phyloP scores from a whole-genome alignment of 64 coral and sea anemone genomes.

The Pocillopora verrucosa region DNA sequence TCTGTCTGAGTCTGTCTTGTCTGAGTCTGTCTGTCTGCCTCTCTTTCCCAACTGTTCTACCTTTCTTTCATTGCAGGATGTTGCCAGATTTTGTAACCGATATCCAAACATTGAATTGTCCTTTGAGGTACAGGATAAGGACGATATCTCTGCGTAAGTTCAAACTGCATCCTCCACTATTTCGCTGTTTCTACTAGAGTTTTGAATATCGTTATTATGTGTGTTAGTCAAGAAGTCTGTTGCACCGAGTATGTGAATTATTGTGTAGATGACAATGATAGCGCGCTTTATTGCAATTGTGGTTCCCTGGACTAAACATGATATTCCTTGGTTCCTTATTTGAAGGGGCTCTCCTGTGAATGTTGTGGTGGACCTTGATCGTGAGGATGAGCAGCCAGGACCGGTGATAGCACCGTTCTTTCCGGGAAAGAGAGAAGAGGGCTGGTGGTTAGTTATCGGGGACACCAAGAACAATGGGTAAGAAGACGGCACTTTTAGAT shows the following conservation, averaged over 20 bases:
- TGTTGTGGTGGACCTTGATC: slow-evolving; percentile 89
- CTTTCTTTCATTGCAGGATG: slow-evolving; percentile 63
- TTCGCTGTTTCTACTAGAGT: no score
- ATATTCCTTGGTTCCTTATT: neutral
- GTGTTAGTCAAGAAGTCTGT: no score
- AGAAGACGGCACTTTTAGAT: neutral
- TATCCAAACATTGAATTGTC: slow-evolving; percentile 98
- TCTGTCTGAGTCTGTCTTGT: neutral
- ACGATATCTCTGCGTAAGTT: slow-evolving; percentile 87
- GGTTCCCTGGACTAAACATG: neutral
- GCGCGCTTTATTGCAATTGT: neutral
- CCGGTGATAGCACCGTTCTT: slow-evolving; percentile 98
- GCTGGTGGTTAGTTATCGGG: slow-evolving; percentile 98
- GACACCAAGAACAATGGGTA: slow-evolving; percentile 97
- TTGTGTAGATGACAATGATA: neutral
- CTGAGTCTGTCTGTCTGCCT: neutral
- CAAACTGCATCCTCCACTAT: neutral
- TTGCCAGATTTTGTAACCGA: slow-evolving; percentile 96
- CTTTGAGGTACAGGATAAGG: slow-evolving; percentile 85
- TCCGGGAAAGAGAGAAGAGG: slow-evolving; percentile 95
- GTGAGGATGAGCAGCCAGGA: slow-evolving; percentile 96
- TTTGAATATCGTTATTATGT: no score
- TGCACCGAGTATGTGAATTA: no score
- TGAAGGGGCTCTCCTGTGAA: slow-evolving; percentile 88
- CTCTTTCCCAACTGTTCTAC: neutral